Percentiles rank a stretch among this genome's conserved stretches.
phyloP scores from a whole-genome alignment of 1,140 invertebrate genomes.

The Popillia japonica region DNA sequence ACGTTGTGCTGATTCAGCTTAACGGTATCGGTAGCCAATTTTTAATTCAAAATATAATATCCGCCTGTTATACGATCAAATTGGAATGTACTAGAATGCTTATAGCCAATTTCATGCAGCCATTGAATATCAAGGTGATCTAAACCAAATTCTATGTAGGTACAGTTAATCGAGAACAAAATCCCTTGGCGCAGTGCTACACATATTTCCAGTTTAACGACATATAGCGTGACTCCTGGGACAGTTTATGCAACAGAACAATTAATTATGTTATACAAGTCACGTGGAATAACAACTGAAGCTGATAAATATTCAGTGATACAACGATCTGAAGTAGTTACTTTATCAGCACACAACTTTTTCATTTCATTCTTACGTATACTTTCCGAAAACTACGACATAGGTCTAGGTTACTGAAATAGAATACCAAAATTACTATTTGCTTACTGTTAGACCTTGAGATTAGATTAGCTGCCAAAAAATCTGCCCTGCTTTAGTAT shows the following conservation, averaged over 20 bases:
- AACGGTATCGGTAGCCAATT: not conserved
- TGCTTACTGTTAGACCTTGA: not conserved
- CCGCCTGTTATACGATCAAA: no score
- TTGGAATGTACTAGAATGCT: no score
- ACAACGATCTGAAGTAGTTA: not conserved
- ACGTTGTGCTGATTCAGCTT: not conserved
- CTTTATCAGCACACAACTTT: not conserved
- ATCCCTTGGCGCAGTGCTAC: not conserved
- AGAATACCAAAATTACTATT: not conserved
- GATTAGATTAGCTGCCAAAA: not conserved
- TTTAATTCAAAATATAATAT: not conserved
- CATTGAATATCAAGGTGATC: not conserved
- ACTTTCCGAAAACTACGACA: not conserved
- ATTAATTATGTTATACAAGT: slow-evolving; percentile 22
- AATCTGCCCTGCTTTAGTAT: not conserved
- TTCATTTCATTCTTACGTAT: not conserved
- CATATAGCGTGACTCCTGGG: not conserved
- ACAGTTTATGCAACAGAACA: slow-evolving; percentile 5
- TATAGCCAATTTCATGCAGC: no score
- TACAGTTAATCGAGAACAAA: not conserved
- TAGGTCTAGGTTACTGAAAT: not conserved
- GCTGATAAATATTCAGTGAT: not conserved
- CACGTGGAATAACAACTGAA: not conserved
- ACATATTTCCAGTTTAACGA: not conserved
- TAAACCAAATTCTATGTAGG: not conserved